A percentile compares a stretch with the other conserved stretches of the same genome.
phyloP scores from a whole-genome alignment of 2,113 vertebrate species.

The Sphaerodactylus townsendi region DNA sequence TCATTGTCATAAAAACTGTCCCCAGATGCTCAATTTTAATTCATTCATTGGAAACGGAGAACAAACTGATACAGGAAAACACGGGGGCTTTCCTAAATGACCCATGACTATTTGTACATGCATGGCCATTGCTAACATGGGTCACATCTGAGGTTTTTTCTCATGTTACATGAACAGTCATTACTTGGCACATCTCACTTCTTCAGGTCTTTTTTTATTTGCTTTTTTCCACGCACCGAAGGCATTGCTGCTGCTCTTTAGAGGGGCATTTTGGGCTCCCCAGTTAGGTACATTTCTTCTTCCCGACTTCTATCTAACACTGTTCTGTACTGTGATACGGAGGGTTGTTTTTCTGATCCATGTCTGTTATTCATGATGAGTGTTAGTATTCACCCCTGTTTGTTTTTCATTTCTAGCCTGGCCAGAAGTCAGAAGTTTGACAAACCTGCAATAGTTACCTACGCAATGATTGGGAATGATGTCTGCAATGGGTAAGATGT shows the following conservation, averaged over 20 bases:
- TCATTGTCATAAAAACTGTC: neutral
- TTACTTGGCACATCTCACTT: too few species aligned
- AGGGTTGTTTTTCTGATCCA: neutral
- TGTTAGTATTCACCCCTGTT: neutral
- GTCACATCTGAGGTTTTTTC: too few species aligned
- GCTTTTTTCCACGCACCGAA: too few species aligned
- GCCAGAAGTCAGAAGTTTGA: slow-evolving; percentile 73
- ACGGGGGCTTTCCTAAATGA: neutral
- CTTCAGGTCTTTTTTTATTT: too few species aligned
- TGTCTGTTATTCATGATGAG: neutral
- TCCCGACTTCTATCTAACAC: too few species aligned
- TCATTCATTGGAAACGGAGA: neutral
- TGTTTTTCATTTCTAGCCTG: slow-evolving; percentile 64
- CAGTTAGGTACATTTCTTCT: too few species aligned
- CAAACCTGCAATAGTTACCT: slow-evolving; percentile 73
- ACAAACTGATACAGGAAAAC: neutral
- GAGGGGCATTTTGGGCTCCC: too few species aligned
- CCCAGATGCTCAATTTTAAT: neutral
- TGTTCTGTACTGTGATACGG: neutral
- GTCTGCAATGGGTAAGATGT: slow-evolving; percentile 76
- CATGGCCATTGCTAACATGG: neutral
- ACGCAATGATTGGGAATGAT: slow-evolving; percentile 77
- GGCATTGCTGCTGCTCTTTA: too few species aligned
- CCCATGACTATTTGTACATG: neutral
- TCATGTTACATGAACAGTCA: too few species aligned